Evolutionary conservation across 2,113 vertebrate genomes (phyloP).

Genomic region (Orientallactaga bullata): DNA sequence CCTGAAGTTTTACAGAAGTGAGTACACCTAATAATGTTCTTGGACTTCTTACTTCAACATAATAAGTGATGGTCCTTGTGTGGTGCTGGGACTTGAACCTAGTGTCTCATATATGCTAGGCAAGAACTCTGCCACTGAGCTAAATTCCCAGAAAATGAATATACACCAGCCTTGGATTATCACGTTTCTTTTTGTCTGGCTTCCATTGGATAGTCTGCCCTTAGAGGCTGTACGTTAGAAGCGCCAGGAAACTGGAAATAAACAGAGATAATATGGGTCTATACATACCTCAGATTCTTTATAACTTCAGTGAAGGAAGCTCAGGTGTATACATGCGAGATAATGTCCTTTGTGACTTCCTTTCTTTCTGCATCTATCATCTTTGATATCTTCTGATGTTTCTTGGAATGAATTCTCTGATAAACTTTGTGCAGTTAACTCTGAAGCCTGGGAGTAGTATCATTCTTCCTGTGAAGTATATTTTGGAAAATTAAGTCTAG

Average conservation of each 20-base stretch:
- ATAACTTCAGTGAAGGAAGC: fast-evolving
- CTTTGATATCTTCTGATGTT: background rate
- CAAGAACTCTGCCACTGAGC: background rate
- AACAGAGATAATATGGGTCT: background rate
- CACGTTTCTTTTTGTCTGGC: background rate
- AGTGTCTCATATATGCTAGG: too few relatives aligned
- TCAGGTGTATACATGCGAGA: fast-evolving
- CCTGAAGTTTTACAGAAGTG: background rate
- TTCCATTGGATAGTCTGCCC: background rate
- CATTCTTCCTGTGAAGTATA: background rate
- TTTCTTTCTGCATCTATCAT: background rate
- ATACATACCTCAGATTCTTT: background rate
- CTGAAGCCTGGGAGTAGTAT: background rate
- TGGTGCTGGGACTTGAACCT: too few relatives aligned
- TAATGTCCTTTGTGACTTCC: background rate
- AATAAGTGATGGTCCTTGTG: background rate
- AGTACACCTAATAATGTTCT: background rate
- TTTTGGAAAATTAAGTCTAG: background rate
- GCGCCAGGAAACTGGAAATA: background rate
- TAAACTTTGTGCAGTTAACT: background rate
- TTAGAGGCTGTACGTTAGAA: background rate
- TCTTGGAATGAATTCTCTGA: background rate
- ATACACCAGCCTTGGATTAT: background rate
- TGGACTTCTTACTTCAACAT: background rate
- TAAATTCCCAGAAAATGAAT: background rate